Evolutionary conservation across 2,888 invertebrate species (phyloP).

Genomic region (Bugulina stolonifera): DNA sequence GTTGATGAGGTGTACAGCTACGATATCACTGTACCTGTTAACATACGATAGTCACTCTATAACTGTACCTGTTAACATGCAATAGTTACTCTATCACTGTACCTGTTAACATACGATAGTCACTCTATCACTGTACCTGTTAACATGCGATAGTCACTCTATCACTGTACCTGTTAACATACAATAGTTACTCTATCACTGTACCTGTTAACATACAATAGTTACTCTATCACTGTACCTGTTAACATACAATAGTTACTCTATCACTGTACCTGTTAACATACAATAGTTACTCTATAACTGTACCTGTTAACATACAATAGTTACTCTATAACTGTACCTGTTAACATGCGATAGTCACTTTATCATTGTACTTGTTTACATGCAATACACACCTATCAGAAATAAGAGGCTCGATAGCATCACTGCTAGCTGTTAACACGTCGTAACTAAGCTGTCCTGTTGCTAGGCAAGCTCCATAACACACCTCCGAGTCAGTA

Average conservation of each 20-base stretch:
- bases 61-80: background rate
- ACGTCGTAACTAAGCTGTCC: conserved; percentile 14
- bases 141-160: background rate
- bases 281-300: background rate
- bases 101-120: too few relatives aligned
- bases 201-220: background rate
- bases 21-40: conserved; percentile 14
- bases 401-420: background rate
- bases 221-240: background rate
- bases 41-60: background rate
- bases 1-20: conserved; percentile 8
- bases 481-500: background rate
- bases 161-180: too few relatives aligned
- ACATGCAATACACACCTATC: background rate
- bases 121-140: conserved; percentile 9
- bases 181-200: conserved; percentile 13
- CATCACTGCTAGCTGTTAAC: conserved; percentile 16
- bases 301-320: too few relatives aligned
- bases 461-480: conserved; percentile 10
- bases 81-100: background rate
- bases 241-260: too few relatives aligned
- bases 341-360: background rate
- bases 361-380: background rate
- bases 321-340: conserved; percentile 4
- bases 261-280: conserved; percentile 2